Base-by-base conservation (phyloP, 1,140 invertebrate genomes). In the Trinorchestia longiramus region DNA sequence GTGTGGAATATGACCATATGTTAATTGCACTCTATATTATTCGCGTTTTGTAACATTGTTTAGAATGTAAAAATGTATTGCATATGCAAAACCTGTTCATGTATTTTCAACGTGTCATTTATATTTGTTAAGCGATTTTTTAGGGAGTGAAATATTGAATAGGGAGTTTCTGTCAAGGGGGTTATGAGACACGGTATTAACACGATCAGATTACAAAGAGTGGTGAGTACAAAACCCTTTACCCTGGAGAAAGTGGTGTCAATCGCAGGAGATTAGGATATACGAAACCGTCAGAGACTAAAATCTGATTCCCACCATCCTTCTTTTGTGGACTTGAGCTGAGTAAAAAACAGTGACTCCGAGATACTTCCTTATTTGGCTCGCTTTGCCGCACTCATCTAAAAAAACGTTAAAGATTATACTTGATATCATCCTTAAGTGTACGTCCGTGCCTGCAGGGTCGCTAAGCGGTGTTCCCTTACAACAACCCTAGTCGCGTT, bases 291-390 rank as follows among this genome's bases (percentile, higher is more conserved):
- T 94, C 44, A n/a, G 8, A 43, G 19, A 77, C 15, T 45, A 40
- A 45, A 94, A 94, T 94, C 92, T 94, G 41, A 45, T 47, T 94
- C 92, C 4, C 41, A 36, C 44, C 44, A 94, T 94, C 92, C 92
- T 94, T 42, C 92, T 43, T 94, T n/a, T 0, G 44, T 15, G 44
- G 92, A 77, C 62, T 77, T 77, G 62, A 77, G 88, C 88, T 94
- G 36, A 4, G 92, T 15, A 41, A 94, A 94, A 94, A 94, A 94
- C 40, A 43, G 92, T 47, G 44, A 47, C 41, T 43, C 6, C 19
- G n/a, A 28, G 92, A 94, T 94, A 94, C 92, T 43, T 94, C 92
- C 92, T 94, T 94, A 94, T 45, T 94, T 94, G 92, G 92, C 6
- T 47, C 43, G 92, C 92, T 45, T 94, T 94, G 47, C 92, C 43